Percentiles rank a stretch among this genome's conserved stretches.
phyloP scores from a whole-genome alignment of 2,888 invertebrate species.

The Ennomos quercinarius region DNA sequence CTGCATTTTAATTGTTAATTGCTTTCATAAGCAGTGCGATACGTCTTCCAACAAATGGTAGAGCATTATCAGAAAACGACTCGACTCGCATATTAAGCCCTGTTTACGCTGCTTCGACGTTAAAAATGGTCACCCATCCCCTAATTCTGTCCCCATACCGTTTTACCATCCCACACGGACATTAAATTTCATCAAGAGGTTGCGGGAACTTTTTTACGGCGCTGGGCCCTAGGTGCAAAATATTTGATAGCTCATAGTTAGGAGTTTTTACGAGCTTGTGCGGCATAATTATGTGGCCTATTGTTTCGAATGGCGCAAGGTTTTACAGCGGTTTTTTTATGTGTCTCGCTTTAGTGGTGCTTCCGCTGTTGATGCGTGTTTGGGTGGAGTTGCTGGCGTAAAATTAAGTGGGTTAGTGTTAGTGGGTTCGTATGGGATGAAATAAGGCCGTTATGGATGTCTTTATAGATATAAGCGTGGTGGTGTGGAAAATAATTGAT shows the following conservation, averaged over 20 bases:
- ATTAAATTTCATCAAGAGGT: slow-evolving; percentile 41
- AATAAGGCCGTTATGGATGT: slow-evolving; percentile 1
- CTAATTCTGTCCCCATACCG: slow-evolving; percentile 8
- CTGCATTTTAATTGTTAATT: no score
- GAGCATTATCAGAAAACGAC: no score
- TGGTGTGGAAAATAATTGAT: slow-evolving; percentile 4
- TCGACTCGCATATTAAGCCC: no score
- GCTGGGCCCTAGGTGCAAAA: slow-evolving; percentile 65
- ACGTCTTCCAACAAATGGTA: no score
- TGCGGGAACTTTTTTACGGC: slow-evolving; percentile 42
- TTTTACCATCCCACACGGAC: slow-evolving; percentile 26
- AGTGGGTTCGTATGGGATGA: slow-evolving; percentile 1
- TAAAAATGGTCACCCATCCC: not conserved
- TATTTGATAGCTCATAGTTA: slow-evolving; percentile 65
- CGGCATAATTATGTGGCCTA: slow-evolving; percentile 68
- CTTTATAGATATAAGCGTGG: slow-evolving; percentile 8
- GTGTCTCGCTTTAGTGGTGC: slow-evolving; percentile 46
- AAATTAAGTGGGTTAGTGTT: slow-evolving; percentile 37
- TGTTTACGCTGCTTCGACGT: no score
- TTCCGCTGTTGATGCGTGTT: slow-evolving; percentile 39
- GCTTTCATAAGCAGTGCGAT: no score
- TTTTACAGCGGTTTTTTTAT: slow-evolving; percentile 51
- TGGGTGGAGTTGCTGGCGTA: slow-evolving; percentile 33
- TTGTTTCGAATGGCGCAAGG: slow-evolving; percentile 59
- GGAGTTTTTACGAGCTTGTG: slow-evolving; percentile 63